Evolutionary conservation across 2,797 vertebrate species (phyloP), one percentile per base, ranked within the genome.

Genomic region (Coregonus ussuriensis): DNA sequence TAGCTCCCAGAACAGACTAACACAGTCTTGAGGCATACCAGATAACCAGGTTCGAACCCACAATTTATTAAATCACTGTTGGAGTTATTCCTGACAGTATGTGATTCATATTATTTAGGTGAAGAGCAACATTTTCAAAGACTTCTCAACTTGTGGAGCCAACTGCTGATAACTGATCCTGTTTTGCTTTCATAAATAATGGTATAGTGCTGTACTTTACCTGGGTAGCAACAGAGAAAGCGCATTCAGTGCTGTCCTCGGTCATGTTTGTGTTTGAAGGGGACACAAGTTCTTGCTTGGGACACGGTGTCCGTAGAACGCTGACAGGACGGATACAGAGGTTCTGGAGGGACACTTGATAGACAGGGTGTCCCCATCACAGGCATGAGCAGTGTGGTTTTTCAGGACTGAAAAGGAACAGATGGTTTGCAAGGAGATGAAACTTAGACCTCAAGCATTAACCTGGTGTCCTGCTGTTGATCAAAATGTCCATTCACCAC

Each of bases 311-410:
- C 96, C 96, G 0, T 97, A 98, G 92, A 98, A 97, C 3, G 95
- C 95, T 0, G 95, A 94, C 0, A 97, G 90, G 84, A 98, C 83
- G 33, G 94, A 91, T 74, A 97, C 91, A 9, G 95, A 94, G 9
- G 96, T 96, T 90, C 89, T 95, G 74, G 84, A 89, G 47, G 96
- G 96, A 83, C 96, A 97, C 73, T 90, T 37, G 25, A 98, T 93
- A 74, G 90, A 81, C 51, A 97, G 92, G 1, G 86, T 93, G 74
- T 95, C 94, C 63, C 95, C 95, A 11, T 97, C 95, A 0, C 96
- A 97, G 0, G 95, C 95, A 33, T 96, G 95, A 76, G 90, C 77
- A 0, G 95, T 98, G 88, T 97, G 96, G 90, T 97, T 97, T 91
- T 91, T 96, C 88, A 97, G 88, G 79, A 97, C 94, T 72, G 90